Evolutionary conservation across 1,140 invertebrate species (phyloP), one percentile per base, ranked within the genome.

Genomic region (Philopotamus ludificatus): DNA sequence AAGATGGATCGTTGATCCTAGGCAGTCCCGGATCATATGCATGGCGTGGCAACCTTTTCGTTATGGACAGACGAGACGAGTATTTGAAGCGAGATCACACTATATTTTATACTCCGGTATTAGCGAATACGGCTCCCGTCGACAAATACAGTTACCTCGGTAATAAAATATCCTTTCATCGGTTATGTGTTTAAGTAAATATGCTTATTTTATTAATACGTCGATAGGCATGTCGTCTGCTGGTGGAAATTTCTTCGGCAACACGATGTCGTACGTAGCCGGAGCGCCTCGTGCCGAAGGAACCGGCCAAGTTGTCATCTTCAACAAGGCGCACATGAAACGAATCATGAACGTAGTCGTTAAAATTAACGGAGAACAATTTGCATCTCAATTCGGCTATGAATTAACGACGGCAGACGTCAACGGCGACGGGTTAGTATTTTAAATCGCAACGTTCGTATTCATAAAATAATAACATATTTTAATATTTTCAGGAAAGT

Each of bases 61-160:
- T 88, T 7, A 87, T 89, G 44, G 87, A 86, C 62, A 85, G 92
- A 10, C 87, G 84, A 0, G 89, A 90, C 15, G 85, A 91, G 70
- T 89, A 87, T 68, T 76, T 96, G 23, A 76, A 81, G 47, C 84
- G 88, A 34, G 92, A 96, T 72, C 91, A 88, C 74, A 87, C 84
- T 3, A 85, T 88, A 71, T 95, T 95, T 74, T 87, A 76, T 85
- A 88, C 61, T 25, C 92, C 87, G 21, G 83, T 87, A 50, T 83
- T 85, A 71, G 84, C 84, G 49, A 80, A 78, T 9, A 81, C 81
- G 1, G 84, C 85, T 53, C 89, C 90, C 1, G 89, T 95, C 28
- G 90, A 90, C 70, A 94, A 93, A 76, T 95, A 96, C 77, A 94
- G 92, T 73, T 95, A 95, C 77, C 79, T 94, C 71, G 91, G 91